Evolutionary conservation across 2,797 vertebrate genomes (phyloP).

Genomic region (Mallotus villosus): DNA sequence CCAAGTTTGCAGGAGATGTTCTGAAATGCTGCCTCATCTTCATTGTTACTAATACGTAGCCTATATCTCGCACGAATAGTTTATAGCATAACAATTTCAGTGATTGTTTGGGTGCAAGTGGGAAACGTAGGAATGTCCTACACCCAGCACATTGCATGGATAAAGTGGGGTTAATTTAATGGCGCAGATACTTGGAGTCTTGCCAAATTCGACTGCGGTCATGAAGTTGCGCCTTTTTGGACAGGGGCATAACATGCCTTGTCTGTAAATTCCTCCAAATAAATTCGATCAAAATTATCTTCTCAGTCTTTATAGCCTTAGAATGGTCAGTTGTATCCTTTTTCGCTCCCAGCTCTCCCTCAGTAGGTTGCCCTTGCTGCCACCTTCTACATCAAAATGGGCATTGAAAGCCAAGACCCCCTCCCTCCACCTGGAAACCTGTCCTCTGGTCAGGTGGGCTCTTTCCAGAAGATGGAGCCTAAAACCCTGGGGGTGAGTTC

Average conservation of each 20-base stretch:
- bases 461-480: conserved; percentile 75
- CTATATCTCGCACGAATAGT: background rate
- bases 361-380: background rate
- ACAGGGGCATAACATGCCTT: background rate
- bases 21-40: background rate
- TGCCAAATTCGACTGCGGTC: conserved; percentile 30
- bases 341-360: background rate
- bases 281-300: background rate
- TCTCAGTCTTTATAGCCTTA: background rate
- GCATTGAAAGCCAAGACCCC: conserved; percentile 60
- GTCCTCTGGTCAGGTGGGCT: conserved; percentile 64
- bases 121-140: background rate
- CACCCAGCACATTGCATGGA: background rate
- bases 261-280: background rate
- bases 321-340: background rate
- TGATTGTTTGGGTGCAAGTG: background rate
- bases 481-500: conserved; percentile 77
- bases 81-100: background rate
- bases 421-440: conserved; percentile 52
- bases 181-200: conserved; percentile 22
- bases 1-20: background rate
- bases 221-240: conserved; percentile 10
- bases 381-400: conserved; percentile 57
- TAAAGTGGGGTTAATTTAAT: background rate
- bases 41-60: too few species aligned